These are phyloP conservation scores for Hydriomena furcata DNA, from an alignment of 2,888 invertebrate genomes.

Conservation along the genomic window DNA sequence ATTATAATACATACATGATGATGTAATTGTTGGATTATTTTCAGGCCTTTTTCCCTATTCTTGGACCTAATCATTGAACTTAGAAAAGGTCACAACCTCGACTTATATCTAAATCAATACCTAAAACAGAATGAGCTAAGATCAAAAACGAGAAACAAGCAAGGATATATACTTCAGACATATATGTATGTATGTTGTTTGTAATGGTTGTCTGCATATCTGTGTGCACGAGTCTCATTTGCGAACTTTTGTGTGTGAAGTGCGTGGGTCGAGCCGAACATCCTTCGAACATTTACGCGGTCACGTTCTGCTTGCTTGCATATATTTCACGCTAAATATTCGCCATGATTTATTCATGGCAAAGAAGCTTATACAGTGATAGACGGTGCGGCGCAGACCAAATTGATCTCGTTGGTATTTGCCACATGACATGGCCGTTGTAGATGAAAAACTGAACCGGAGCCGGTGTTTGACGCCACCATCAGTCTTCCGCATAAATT, in stretches of 20 bases:
- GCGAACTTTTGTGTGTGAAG: not conserved
- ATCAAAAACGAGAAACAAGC: too few species aligned
- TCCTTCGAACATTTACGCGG: not conserved
- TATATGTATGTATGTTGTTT: too few species aligned
- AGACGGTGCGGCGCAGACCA: conserved; percentile 16
- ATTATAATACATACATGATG: too few species aligned
- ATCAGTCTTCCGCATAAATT: conserved; percentile 41
- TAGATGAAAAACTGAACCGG: conserved; percentile 51
- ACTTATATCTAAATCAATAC: too few species aligned
- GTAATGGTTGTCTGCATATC: too few species aligned
- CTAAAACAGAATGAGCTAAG: too few species aligned
- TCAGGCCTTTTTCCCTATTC: too few species aligned
- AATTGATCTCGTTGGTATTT: conserved; percentile 36
- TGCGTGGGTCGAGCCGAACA: not conserved
- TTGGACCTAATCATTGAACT: too few species aligned
- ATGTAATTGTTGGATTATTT: too few species aligned
- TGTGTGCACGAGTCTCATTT: not conserved
- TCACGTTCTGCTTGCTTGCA: not conserved
- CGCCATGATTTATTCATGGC: conserved; percentile 1
- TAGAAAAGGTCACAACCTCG: too few species aligned
- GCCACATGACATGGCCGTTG: conserved; percentile 43
- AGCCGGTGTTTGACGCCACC: conserved; percentile 43
- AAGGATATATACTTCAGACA: too few species aligned
- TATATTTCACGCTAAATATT: not conserved
- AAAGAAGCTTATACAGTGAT: conserved; percentile 14